Evolutionary conservation across 1,140 invertebrate species (phyloP).

Genomic region (Hormaphis cornu): DNA sequence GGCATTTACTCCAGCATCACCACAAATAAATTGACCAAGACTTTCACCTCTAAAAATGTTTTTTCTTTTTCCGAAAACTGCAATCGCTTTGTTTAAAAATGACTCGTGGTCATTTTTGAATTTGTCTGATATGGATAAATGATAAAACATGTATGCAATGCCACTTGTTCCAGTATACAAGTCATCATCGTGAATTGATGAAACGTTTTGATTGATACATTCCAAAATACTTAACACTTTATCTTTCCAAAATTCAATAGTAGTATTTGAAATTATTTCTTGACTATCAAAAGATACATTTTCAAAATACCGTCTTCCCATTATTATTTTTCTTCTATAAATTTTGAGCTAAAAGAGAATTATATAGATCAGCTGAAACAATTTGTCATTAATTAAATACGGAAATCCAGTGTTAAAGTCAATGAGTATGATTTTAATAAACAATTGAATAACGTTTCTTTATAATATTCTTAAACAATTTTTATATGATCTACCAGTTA

Average conservation of each 20-base stretch:
- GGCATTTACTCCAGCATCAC: slow-evolving; percentile 5
- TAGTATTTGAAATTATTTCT: too few relatives aligned
- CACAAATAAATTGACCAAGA: background rate
- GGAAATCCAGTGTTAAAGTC: too few relatives aligned
- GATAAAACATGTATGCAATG: slow-evolving; percentile 49
- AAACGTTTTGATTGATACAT: background rate
- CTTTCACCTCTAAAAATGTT: background rate
- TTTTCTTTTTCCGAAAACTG: background rate
- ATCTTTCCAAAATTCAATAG: background rate
- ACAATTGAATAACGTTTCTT: too few relatives aligned
- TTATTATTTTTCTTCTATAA: background rate
- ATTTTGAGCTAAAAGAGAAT: too few relatives aligned
- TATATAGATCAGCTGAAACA: too few relatives aligned
- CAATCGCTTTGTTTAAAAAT: background rate
- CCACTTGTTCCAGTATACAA: slow-evolving; percentile 49
- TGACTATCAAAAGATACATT: background rate
- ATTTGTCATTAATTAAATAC: too few relatives aligned
- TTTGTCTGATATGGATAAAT: slow-evolving; percentile 44
- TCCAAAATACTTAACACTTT: background rate
- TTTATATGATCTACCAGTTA: too few relatives aligned
- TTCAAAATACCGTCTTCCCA: background rate
- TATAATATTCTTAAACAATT: too few relatives aligned
- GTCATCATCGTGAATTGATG: slow-evolving; percentile 43
- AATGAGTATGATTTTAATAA: too few relatives aligned
- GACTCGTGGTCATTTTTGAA: background rate